phyloP scores from a whole-genome alignment of 2,888 invertebrate genomes.

The Alsophila aescularia region DNA sequence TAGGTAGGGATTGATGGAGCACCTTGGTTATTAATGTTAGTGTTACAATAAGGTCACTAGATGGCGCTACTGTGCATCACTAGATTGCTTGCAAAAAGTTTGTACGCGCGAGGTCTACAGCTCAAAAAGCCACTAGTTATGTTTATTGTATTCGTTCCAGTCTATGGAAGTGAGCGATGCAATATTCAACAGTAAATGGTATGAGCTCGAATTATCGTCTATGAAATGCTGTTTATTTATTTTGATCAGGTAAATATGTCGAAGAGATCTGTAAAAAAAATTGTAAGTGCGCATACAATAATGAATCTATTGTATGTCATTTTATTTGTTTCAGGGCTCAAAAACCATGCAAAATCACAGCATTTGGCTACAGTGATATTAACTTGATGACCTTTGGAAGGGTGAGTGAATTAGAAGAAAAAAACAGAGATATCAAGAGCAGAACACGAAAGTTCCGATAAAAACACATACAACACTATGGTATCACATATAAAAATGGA shows the following conservation, averaged over 20 bases:
- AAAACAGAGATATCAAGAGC: too few relatives aligned
- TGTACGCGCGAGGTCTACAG: too few relatives aligned
- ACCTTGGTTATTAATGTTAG: too few relatives aligned
- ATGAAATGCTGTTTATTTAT: constrained; percentile 57
- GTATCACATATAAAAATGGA: too few relatives aligned
- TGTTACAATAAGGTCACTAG: too few relatives aligned
- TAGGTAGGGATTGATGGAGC: too few relatives aligned
- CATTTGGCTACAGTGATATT: constrained; percentile 53
- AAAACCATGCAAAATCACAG: constrained; percentile 60
- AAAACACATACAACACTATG: too few relatives aligned
- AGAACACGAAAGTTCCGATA: too few relatives aligned
- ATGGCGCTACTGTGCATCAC: too few relatives aligned
- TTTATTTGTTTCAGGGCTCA: constrained; percentile 49
- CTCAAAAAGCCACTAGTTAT: background rate
- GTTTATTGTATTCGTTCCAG: constrained; percentile 42
- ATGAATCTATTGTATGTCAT: background rate
- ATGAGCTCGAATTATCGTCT: constrained; percentile 43
- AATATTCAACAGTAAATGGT: constrained; percentile 59
- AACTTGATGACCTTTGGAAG: constrained; percentile 55
- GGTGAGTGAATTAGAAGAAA: too few relatives aligned
- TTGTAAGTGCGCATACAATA: background rate
- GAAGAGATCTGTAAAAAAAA: background rate
- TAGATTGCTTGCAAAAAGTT: too few relatives aligned
- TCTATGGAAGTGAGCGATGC: constrained; percentile 54
- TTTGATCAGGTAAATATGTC: constrained; percentile 50